Percentiles rank a stretch among this genome's conserved stretches.
Conservation (phyloP, 2,888 invertebrate species). For the Philereme transversata region DNA sequence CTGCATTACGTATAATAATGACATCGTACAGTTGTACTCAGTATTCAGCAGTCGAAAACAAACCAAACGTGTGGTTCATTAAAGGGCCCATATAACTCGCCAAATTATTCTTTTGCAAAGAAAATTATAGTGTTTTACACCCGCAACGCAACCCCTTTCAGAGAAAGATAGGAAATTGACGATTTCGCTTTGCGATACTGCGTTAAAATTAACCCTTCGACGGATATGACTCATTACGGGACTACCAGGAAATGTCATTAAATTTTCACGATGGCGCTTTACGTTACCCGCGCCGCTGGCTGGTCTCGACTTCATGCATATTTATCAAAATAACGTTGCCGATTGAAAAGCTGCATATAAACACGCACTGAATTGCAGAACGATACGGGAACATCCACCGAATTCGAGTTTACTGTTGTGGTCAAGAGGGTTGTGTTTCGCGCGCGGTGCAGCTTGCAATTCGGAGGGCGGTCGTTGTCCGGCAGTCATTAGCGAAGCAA, state of each 20-base stretch:
- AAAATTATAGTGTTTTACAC: conserved; percentile 46
- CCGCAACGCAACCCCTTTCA: conserved; percentile 43
- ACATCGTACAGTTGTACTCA: too few relatives aligned
- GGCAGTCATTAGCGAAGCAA: conserved; percentile 76
- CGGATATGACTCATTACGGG: conserved; percentile 81
- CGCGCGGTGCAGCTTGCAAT: conserved; percentile 60
- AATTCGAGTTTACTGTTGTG: conserved; percentile 71
- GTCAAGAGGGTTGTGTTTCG: conserved; percentile 75
- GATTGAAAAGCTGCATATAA: conserved; percentile 83
- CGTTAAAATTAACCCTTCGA: conserved; percentile 79
- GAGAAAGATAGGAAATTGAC: conserved; percentile 61
- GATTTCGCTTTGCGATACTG: conserved; percentile 70
- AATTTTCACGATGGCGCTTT: conserved; percentile 82
- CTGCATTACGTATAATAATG: neutral
- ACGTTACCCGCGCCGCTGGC: conserved; percentile 67
- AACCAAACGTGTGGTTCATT: neutral
- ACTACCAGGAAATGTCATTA: conserved; percentile 81
- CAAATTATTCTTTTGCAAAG: conserved; percentile 39
- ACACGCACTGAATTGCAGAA: conserved; percentile 76
- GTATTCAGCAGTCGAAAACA: neutral
- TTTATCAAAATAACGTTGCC: conserved; percentile 83
- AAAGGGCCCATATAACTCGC: conserved; percentile 24
- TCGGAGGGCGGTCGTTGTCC: conserved; percentile 67
- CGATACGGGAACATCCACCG: conserved; percentile 53
- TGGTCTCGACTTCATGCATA: conserved; percentile 81